Evolutionary conservation across 2,113 vertebrate genomes (phyloP).

Genomic region (Dunckerocampus dactyliophorus): DNA sequence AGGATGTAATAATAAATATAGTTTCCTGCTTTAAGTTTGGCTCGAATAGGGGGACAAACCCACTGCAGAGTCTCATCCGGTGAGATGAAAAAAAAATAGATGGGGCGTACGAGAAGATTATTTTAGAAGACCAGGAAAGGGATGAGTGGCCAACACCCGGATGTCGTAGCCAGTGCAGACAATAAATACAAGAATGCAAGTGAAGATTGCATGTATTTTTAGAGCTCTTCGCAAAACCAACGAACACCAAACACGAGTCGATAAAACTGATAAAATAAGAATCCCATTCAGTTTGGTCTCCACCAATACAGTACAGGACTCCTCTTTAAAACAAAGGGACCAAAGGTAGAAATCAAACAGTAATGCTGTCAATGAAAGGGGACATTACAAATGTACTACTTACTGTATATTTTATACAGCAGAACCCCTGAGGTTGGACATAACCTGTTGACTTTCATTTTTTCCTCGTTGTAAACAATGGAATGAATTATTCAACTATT

Average conservation of each 20-base stretch:
- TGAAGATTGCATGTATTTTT: not conserved
- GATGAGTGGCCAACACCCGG: slow-evolving; percentile 47
- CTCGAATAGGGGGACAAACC: slow-evolving; percentile 16
- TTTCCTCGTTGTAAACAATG: too few species aligned
- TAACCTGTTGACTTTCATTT: too few species aligned
- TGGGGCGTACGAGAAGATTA: slow-evolving; percentile 25
- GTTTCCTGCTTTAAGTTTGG: slow-evolving; percentile 40
- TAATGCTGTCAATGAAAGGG: too few species aligned
- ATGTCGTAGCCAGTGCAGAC: slow-evolving; percentile 5
- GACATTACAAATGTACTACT: too few species aligned
- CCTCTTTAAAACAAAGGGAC: too few species aligned
- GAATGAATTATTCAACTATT: too few species aligned
- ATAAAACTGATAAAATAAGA: not conserved
- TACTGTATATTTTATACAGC: too few species aligned
- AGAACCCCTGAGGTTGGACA: too few species aligned
- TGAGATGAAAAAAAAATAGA: not conserved
- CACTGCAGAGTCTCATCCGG: slow-evolving; percentile 37
- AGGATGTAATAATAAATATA: slow-evolving; percentile 38
- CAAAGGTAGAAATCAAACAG: too few species aligned
- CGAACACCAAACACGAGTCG: too few species aligned
- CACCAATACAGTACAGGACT: too few species aligned
- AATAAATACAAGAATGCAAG: slow-evolving; percentile 1
- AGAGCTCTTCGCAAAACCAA: not conserved
- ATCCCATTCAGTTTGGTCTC: not conserved
- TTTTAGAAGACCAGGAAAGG: slow-evolving; percentile 62